These are phyloP conservation scores for Andrena bicolor DNA, from an alignment of 2,888 invertebrate species.

Conservation along the genomic window DNA sequence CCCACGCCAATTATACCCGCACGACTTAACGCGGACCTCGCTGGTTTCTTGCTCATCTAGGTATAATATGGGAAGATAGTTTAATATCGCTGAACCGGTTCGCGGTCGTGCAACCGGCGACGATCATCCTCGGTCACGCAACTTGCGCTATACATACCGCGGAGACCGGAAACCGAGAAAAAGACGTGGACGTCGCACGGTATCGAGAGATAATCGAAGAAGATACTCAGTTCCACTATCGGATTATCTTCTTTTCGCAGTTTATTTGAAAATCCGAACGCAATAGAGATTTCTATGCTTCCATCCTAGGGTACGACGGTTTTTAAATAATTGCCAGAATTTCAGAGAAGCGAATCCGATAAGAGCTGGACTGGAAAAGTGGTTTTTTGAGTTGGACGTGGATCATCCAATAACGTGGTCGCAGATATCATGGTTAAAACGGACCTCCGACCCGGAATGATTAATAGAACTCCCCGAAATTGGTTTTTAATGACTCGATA, in stretches of 20 bases:
- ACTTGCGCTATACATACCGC: not conserved
- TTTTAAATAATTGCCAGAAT: not conserved
- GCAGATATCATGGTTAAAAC: constrained; percentile 26
- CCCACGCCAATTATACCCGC: constrained; percentile 34
- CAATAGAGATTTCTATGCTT: too few species aligned
- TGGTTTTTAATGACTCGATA: constrained; percentile 72
- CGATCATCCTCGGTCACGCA: constrained; percentile 12
- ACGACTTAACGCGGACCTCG: constrained; percentile 9
- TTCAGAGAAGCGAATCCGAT: not conserved
- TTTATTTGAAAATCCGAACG: too few species aligned
- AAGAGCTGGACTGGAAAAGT: not conserved
- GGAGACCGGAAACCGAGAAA: not conserved
- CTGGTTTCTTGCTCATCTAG: not conserved
- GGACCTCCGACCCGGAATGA: constrained; percentile 51
- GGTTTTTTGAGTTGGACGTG: not conserved
- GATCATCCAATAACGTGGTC: constrained; percentile 19
- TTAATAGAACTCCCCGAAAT: constrained; percentile 67
- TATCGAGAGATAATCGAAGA: too few species aligned
- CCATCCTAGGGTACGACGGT: too few species aligned
- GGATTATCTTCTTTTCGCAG: too few species aligned
- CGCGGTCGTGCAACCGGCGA: constrained; percentile 6
- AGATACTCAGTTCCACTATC: too few species aligned
- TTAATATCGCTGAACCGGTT: constrained; percentile 49
- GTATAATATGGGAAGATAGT: constrained; percentile 42
- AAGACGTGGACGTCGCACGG: not conserved